Percentiles rank a stretch among this genome's conserved stretches.
Evolutionary conservation across 2,888 invertebrate genomes (phyloP).

Genomic region (Campopleginae sp.): DNA sequence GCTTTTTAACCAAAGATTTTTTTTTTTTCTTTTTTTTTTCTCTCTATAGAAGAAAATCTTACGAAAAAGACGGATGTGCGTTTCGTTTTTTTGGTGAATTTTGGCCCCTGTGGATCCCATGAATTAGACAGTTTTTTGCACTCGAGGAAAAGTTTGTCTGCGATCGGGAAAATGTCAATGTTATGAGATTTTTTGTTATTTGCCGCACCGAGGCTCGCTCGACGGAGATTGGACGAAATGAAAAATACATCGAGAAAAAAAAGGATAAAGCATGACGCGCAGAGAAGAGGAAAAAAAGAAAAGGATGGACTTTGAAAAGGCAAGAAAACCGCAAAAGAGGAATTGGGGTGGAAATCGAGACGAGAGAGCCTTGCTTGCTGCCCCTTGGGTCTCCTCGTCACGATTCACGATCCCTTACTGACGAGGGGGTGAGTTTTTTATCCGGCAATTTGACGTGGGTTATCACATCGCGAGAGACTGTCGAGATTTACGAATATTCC

Average conservation of each 20-base stretch:
- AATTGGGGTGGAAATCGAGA: conserved; percentile 63
- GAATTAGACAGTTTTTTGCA: background rate
- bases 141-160: background rate
- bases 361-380: conserved; percentile 9
- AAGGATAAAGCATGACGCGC: background rate
- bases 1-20: background rate
- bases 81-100: background rate
- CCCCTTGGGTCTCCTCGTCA: conserved; percentile 34
- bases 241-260: background rate
- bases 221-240: conserved; percentile 3
- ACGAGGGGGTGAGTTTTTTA: conserved; percentile 63
- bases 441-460: conserved; percentile 67
- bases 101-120: background rate
- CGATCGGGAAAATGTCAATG: background rate
- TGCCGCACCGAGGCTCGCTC: background rate
- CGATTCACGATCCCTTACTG: conserved; percentile 34
- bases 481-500: conserved; percentile 65
- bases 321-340: conserved; percentile 49
- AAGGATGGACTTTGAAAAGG: conserved; percentile 31
- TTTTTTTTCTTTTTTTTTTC: background rate
- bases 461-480: conserved; percentile 37
- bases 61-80: background rate
- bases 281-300: background rate
- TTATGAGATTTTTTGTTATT: background rate
- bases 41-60: background rate